These are phyloP conservation scores for Eupeodes latifasciatus DNA, from an alignment of 2,888 invertebrate species.

Conservation along the genomic window DNA sequence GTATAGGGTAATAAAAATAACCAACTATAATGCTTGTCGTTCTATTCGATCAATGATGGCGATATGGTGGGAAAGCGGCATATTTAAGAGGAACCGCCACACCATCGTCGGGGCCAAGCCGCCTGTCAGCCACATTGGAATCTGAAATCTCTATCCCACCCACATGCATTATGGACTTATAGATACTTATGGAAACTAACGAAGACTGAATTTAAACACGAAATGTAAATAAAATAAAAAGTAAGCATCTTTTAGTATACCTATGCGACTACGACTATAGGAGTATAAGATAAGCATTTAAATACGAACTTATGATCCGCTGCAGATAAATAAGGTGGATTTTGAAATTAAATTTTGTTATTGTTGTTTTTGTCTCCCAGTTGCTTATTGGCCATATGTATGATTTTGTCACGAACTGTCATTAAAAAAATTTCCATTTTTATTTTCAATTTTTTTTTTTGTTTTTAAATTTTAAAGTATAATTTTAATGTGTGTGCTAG, in stretches of 20 bases:
- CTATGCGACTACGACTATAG: too few relatives aligned
- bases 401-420: constrained; percentile 34
- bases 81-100: constrained; percentile 28
- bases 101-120: neutral
- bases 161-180: constrained; percentile 24
- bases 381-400: neutral
- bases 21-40: constrained; percentile 33
- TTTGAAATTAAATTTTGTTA: constrained; percentile 18
- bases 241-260: constrained; percentile 40
- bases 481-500: constrained; percentile 11
- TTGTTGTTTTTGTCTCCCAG: neutral
- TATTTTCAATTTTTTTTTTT: too few relatives aligned
- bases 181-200: neutral
- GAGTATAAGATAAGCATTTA: neutral
- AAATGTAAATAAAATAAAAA: constrained; percentile 53
- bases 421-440: constrained; percentile 32
- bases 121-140: constrained; percentile 48
- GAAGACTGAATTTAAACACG: constrained; percentile 43
- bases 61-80: constrained; percentile 62
- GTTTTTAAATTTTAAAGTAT: neutral
- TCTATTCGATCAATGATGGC: constrained; percentile 48
- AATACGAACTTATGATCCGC: constrained; percentile 51
- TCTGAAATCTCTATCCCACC: constrained; percentile 52
- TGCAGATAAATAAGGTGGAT: constrained; percentile 53
- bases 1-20: constrained; percentile 25